Evolutionary conservation across 2,113 vertebrate genomes (phyloP).

Genomic region (Fregata magnificens): DNA sequence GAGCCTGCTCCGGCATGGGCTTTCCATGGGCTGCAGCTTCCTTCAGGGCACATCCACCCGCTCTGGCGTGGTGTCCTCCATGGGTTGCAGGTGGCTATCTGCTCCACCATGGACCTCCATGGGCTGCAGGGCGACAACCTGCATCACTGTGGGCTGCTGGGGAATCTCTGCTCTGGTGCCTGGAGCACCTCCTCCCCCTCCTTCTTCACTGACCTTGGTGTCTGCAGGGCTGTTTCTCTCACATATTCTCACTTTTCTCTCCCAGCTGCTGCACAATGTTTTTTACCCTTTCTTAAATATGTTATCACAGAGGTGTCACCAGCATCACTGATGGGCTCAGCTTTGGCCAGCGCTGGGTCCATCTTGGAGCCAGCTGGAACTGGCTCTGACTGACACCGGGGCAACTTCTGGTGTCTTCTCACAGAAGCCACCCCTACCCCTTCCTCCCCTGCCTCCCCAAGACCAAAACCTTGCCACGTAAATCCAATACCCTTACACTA

Average conservation of each 20-base stretch:
- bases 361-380: background rate
- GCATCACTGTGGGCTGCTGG: no score
- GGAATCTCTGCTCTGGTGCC: background rate
- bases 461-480: background rate
- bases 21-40: background rate
- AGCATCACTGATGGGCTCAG: background rate
- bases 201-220: background rate
- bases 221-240: background rate
- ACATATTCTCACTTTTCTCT: background rate
- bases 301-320: background rate
- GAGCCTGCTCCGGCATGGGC: background rate
- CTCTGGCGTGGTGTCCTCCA: fast-evolving
- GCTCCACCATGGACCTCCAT: background rate
- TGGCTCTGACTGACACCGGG: background rate
- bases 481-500: background rate
- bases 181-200: background rate
- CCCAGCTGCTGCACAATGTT: background rate
- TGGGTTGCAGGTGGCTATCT: background rate
- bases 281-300: background rate
- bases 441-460: fast-evolving
- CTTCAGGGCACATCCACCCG: background rate
- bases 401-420: background rate
- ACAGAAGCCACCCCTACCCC: background rate
- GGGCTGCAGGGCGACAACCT: background rate
- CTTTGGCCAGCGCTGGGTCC: background rate